These are phyloP conservation scores for Trilocha varians DNA, from an alignment of 2,888 invertebrate species.

Conservation along the genomic window DNA sequence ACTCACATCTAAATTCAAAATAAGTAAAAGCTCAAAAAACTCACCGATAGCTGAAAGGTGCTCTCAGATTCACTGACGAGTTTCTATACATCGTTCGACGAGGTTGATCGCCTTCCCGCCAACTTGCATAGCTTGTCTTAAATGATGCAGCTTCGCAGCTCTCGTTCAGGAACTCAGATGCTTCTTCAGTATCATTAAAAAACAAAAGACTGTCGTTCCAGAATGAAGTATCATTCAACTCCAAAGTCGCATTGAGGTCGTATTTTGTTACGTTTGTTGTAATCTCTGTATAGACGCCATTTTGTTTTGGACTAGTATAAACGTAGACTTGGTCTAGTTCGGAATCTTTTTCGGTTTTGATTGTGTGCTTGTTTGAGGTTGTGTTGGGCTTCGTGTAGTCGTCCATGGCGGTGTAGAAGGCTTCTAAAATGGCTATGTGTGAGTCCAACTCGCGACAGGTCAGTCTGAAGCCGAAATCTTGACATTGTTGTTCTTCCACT, in stretches of 20 bases:
- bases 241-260: conserved; percentile 8
- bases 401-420: conserved; percentile 66
- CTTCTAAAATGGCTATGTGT: conserved; percentile 76
- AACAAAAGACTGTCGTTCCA: conserved; percentile 32
- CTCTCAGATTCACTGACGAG: conserved; percentile 56
- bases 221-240: conserved; percentile 20
- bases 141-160: conserved; percentile 46
- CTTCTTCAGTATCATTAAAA: conserved; percentile 39
- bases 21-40: conserved; percentile 16
- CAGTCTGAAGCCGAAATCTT: conserved; percentile 73
- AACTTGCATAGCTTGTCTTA: conserved; percentile 57
- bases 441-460: conserved; percentile 77
- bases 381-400: conserved; percentile 25
- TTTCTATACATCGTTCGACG: conserved; percentile 30
- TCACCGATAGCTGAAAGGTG: conserved; percentile 69
- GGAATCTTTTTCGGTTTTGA: conserved; percentile 55
- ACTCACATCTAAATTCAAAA: conserved; percentile 1
- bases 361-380: conserved; percentile 23
- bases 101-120: conserved; percentile 55
- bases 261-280: conserved; percentile 40
- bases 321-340: conserved; percentile 53
- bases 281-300: conserved; percentile 47
- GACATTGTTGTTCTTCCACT: conserved; percentile 76
- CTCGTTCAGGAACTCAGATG: conserved; percentile 40
- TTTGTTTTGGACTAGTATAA: conserved; percentile 64